Conservation (phyloP, 2,888 invertebrate genomes). For the Antheraea assamensis region DNA sequence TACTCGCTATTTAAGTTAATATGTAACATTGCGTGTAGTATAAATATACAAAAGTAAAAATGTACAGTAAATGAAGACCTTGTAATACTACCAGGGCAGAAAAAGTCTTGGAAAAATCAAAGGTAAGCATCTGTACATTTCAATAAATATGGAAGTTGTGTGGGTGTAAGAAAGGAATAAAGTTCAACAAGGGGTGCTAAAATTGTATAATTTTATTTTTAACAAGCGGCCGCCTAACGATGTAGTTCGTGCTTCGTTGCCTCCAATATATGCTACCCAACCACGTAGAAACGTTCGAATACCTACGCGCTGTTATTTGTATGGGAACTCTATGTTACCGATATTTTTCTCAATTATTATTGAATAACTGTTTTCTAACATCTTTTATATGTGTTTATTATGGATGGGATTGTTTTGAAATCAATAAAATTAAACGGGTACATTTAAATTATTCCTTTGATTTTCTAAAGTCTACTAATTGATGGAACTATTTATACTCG, state of each 20-base stretch:
- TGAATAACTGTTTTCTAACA: background rate
- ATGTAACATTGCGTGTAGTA: background rate
- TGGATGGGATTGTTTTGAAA: background rate
- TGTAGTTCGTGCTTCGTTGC: constrained; percentile 62
- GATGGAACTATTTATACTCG: too few relatives aligned
- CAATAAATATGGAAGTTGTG: constrained; percentile 28
- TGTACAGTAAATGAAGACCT: background rate
- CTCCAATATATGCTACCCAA: constrained; percentile 60
- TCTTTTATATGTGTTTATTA: background rate
- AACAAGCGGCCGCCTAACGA: constrained; percentile 63
- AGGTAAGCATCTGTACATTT: background rate
- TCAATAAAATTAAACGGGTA: background rate
- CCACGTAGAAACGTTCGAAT: constrained; percentile 56
- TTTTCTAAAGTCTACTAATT: too few relatives aligned
- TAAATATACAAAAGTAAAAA: background rate
- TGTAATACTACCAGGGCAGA: background rate
- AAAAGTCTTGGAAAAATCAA: background rate
- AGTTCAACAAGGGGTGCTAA: constrained; percentile 50
- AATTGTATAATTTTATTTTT: constrained; percentile 73
- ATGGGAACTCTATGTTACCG: constrained; percentile 14
- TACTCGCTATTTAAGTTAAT: background rate
- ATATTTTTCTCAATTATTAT: background rate
- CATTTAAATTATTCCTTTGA: too few relatives aligned
- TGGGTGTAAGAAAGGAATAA: constrained; percentile 39
- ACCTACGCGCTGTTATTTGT: constrained; percentile 32